Evolutionary conservation across 2,797 vertebrate species (phyloP), one percentile per base, ranked within the genome.

Genomic region (Lepilemur ruficaudatus): DNA sequence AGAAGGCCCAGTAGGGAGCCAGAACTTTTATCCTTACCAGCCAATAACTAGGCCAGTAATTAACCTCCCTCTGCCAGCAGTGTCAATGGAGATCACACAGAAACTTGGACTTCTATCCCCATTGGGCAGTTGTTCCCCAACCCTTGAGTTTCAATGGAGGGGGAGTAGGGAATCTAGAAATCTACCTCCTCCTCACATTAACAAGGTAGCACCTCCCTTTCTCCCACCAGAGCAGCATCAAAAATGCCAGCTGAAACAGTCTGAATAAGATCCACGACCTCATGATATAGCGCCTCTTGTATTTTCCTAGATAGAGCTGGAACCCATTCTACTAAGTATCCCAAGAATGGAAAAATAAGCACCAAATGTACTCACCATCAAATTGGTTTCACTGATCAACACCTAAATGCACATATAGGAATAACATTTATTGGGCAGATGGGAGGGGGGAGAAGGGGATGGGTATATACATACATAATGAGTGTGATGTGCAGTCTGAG

Each of bases 181-280:
- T 13, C 57, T 22, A 70, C 9, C 18, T 50, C 50, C 10, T 69
- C 48, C 52, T 41, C 28, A 23, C 43, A 89, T 20, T 35, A 67
- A 76, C 35, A 23, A 87, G 85, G 50, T 7, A 87, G 35, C n/a
- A 75, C 35, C 72, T 52, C 63, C 43, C 30, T 28, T 84, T 80
- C 72, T 80, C 46, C 52, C 85, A 46, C 30, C 38, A 94, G 11
- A 69, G 32, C 2, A 59, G 14, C 35, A 67, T 76, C 35, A 57
- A 67, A 72, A 69, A 50, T 84, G 32, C 67, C 82, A 85, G n/a
- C 57, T 69, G 32, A 70, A 69, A 59, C n/a, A 80, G 52, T 72
- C 0, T 89, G 20, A 61, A 6, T 50, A 46, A 73, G n/a, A 79
- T 38, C 6, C 38, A 96, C 35, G 94, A 59, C 13, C 70, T 82